Conservation (phyloP, 2,797 vertebrate genomes). For the Buceros bicornis region DNA sequence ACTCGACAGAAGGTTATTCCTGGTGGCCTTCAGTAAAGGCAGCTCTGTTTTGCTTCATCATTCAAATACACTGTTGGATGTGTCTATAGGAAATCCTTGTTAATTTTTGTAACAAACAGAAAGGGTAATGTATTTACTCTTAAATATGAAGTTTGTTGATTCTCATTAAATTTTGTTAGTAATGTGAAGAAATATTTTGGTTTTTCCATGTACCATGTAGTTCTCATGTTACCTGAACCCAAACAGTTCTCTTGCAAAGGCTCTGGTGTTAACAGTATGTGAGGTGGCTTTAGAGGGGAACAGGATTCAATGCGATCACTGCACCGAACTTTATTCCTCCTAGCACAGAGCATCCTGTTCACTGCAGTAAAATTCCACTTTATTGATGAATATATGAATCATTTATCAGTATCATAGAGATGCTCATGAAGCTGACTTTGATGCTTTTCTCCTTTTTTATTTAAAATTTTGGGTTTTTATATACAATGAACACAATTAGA, state of each 20-base stretch:
- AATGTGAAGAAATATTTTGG: constrained; percentile 7
- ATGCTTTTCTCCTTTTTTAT: not conserved
- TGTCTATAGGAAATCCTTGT: not conserved
- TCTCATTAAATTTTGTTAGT: not conserved
- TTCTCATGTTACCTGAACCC: not conserved
- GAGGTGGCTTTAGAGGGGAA: not conserved
- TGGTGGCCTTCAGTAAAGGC: not conserved
- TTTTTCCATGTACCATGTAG: not conserved
- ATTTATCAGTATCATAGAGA: not conserved
- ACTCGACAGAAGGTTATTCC: not conserved
- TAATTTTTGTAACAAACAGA: constrained; percentile 3
- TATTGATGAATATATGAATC: not conserved
- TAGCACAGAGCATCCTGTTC: not conserved
- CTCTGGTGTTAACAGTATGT: not conserved
- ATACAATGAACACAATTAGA: not conserved
- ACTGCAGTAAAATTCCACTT: not conserved
- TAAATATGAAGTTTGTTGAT: not conserved
- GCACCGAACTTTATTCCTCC: not conserved
- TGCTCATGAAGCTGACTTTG: not conserved
- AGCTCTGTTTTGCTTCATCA: not conserved
- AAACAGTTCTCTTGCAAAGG: not conserved
- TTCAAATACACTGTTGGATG: not conserved
- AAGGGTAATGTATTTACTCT: not conserved
- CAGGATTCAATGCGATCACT: not conserved
- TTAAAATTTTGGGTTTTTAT: not conserved